These are phyloP conservation scores for Myotis brandtii DNA, from an alignment of 2,113 vertebrate genomes.

Conservation along the genomic window DNA sequence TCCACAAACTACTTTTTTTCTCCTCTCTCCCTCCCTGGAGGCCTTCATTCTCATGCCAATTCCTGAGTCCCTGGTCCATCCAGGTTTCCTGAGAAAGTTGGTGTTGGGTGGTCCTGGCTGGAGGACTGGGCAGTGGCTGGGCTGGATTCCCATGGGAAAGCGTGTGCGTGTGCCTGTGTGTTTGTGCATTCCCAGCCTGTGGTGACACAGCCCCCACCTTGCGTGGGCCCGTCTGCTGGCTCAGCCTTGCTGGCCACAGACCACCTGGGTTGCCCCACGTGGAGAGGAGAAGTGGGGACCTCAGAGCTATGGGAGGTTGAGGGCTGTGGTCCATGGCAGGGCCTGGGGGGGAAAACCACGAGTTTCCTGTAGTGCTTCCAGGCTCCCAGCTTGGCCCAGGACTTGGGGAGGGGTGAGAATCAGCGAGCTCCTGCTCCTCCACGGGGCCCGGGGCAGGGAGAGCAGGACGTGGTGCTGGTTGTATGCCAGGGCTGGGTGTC, in stretches of 20 bases:
- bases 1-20: not conserved
- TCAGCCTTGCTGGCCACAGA: conserved; percentile 66
- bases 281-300: not conserved
- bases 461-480: not conserved
- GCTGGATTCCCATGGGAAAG: conserved; percentile 66
- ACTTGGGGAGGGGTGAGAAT: conserved; percentile 13
- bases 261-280: conserved; percentile 54
- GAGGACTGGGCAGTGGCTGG: not conserved
- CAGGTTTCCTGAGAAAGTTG: conserved; percentile 66
- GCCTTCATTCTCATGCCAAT: not conserved
- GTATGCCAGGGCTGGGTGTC: not conserved
- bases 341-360: conserved; percentile 36
- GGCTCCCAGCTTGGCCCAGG: not conserved
- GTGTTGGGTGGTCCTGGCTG: not conserved
- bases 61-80: not conserved
- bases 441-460: not conserved
- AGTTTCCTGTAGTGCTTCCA: conserved; percentile 34
- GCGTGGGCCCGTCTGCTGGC: conserved; percentile 57
- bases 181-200: conserved; percentile 28
- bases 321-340: not conserved
- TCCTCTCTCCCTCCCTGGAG: not conserved
- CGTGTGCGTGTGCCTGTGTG: not conserved
- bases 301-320: not conserved
- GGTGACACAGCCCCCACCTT: not conserved
- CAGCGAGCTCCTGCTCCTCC: not conserved